phyloP scores from a whole-genome alignment of 2,797 vertebrate genomes.

The Argentina silus region DNA sequence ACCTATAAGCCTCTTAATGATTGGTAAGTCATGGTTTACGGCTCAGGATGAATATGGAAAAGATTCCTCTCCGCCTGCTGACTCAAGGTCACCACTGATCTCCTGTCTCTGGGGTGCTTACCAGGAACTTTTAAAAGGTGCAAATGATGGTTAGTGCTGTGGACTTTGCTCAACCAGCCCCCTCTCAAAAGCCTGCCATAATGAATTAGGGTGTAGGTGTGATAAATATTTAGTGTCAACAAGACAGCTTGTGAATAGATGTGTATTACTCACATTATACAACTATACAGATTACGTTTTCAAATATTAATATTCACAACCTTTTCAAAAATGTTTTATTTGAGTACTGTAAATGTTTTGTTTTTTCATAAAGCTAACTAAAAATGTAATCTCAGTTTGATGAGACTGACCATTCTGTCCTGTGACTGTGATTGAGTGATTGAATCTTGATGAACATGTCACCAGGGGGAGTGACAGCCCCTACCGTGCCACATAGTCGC shows the following conservation, averaged over 20 bases:
- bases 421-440: slow-evolving; percentile 59
- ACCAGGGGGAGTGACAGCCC: slow-evolving; percentile 48
- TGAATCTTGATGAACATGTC: slow-evolving; percentile 70
- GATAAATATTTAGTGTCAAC: no score
- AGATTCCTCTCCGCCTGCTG: slow-evolving; percentile 71
- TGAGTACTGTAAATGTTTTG: slow-evolving; percentile 44
- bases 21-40: slow-evolving; percentile 74
- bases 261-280: no score
- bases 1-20: slow-evolving; percentile 74
- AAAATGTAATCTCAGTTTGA: slow-evolving; percentile 54
- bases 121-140: slow-evolving; percentile 73
- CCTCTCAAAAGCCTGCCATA: no score
- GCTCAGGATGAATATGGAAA: slow-evolving; percentile 72
- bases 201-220: no score
- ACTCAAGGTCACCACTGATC: slow-evolving; percentile 82
- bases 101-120: slow-evolving; percentile 72
- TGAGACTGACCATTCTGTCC: slow-evolving; percentile 45
- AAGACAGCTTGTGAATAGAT: no score
- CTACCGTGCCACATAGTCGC: not conserved
- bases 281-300: no score
- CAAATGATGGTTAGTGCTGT: slow-evolving; percentile 47
- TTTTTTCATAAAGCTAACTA: slow-evolving; percentile 31
- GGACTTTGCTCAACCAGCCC: slow-evolving; percentile 30
- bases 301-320: no score
- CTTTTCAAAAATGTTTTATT: no score